These are phyloP conservation scores for Cylindroiulus punctatus DNA, from an alignment of 2,888 invertebrate genomes.

Conservation along the genomic window DNA sequence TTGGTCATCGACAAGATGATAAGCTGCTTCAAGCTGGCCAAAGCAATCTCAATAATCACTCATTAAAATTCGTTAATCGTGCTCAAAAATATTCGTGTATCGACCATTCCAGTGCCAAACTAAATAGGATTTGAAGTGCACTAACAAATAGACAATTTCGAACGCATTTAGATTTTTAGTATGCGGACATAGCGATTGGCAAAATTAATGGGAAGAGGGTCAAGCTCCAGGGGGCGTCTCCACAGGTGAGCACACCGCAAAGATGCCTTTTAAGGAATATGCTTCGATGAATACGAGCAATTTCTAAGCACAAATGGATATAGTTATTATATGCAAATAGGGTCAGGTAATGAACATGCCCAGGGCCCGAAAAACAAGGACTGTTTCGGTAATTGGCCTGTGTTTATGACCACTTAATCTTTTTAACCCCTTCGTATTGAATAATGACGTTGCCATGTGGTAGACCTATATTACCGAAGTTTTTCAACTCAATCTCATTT, in stretches of 20 bases:
- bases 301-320: constrained; percentile 15
- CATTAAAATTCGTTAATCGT: neutral
- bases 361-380: constrained; percentile 31
- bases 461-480: neutral
- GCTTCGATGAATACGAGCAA: constrained; percentile 23
- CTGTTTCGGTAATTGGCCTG: constrained; percentile 1
- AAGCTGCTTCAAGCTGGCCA: no score
- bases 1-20: no score
- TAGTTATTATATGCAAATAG: constrained; percentile 34
- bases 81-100: neutral
- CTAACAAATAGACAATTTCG: no score
- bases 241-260: constrained; percentile 1
- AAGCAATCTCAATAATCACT: neutral
- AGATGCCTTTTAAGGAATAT: constrained; percentile 25
- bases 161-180: neutral
- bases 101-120: neutral
- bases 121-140: neutral
- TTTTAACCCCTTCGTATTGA: constrained; percentile 19
- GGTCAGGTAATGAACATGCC: constrained; percentile 37
- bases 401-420: constrained; percentile 42
- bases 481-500: constrained; percentile 8
- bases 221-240: constrained; percentile 42
- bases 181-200: neutral
- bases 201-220: constrained; percentile 37
- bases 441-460: neutral